Base-by-base conservation (phyloP, 2,888 invertebrate genomes). In the Calephelis perditalis region DNA sequence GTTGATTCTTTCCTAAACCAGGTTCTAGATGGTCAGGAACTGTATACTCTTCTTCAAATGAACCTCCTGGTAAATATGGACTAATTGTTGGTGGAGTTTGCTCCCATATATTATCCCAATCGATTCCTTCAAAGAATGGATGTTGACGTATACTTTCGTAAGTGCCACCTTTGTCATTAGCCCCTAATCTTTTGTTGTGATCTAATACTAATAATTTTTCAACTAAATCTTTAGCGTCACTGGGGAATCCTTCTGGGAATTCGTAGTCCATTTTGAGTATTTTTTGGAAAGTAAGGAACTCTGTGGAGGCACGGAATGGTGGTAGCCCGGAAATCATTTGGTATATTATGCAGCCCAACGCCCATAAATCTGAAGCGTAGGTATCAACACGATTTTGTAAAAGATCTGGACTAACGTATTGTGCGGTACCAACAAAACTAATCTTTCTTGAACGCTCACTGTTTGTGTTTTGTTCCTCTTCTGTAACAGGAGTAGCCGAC, bases 351-450 rank as follows among this genome's bases (percentile, higher is more conserved):
- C 98, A 99, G 40, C 99, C 99, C 56, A 98, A 91, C 0, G 99
- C 99, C 99, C 99, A 99, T 62, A 99, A 91, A 86, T 99, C 99
- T 11, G 97, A 96, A 52, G 96, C 93, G 61, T 93, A 92, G 57
- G 94, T 94, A 59, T 95, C 94, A 3, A 94, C 94, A 64, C 95
- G 94, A 77, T 96, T 95, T 64, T 94, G 95, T 58, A 99, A 91
- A 65, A 99, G 93, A 89, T 99, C 99, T 3, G 99, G 99, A 62
- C 98, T 98, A 0, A 99, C 98, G 84, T 99, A 99, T 81, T 99
- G 99, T 3, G 99, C 99, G 10, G 99, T 99, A 58, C 99, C 99
- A 11, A 99, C 99, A 85, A 99, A 99, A 81, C 96, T 97, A 74
- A 95, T 95, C 72, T 93, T 93, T 63, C 96, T 92, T 69, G 91